Evolutionary conservation across 2,113 vertebrate genomes (phyloP), one percentile per base, ranked within the genome.

Genomic region (Phycodurus eques): DNA sequence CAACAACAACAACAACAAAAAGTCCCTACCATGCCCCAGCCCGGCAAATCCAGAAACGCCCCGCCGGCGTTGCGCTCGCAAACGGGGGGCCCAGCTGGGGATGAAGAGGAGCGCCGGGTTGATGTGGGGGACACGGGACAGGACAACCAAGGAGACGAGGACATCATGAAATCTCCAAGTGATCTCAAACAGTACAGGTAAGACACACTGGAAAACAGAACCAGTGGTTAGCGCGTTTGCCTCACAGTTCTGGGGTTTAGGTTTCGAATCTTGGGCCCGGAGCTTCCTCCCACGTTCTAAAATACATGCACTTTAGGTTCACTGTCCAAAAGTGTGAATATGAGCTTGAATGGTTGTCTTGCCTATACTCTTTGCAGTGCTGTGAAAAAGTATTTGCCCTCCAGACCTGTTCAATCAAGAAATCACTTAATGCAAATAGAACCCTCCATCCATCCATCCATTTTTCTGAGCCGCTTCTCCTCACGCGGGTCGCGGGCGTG

Each of bases 171-270:
- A 82, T 98, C 96, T n/a, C 96, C 96, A 74, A 98, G 94, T 88
- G 96, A 98, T 85, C 95, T 95, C 67, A 98, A 98, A 89, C 93
- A 96, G 65, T 98, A 98, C 93, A 95, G 96, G 96, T 98, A 90
- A 91, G 12, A 15, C 0, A 15, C 22, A 59, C 27, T 14, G 1
- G 12, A 8, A 39, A 39, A 39, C 35, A 39, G 35, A 39, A 39
- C 35, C 35, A 39, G 35, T 39, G 6, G 35, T 47, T 12, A 9
- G 46, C 46, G 11, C 10, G 46, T 6, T 39, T 47, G 46, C 46
- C 46, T 53, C 49, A 6, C 49, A 53, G 6, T 19, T 53, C 49
- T 47, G 46, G 13, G 46, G 46, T 47, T 53, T 53, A 15, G 19
- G 49, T 15, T 53, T 53, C 17, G 19, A 53, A 53, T 19, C 49